These are phyloP conservation scores for Epizoanthus ramosus DNA, from an alignment of 92 coral and sea anemone genomes.

Conservation along the genomic window DNA sequence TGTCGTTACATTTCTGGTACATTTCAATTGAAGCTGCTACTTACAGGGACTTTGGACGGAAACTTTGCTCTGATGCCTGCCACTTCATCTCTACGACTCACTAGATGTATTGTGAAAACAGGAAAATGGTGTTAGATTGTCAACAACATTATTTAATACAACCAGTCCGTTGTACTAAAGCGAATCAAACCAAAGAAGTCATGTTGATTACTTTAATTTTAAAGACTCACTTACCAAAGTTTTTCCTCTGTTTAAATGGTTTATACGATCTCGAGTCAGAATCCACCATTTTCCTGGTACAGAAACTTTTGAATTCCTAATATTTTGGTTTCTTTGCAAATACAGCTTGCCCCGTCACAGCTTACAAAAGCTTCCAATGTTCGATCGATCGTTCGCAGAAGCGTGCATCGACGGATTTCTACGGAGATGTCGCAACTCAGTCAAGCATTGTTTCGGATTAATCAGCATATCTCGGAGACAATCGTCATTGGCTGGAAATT, in stretches of 20 bases:
- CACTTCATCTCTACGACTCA: constrained; percentile 93
- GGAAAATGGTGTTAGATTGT: constrained; percentile 4
- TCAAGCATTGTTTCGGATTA: constrained; percentile 9
- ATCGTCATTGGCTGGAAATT: constrained; percentile 26
- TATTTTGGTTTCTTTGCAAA: not conserved
- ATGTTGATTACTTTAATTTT: not conserved
- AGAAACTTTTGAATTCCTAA: not conserved
- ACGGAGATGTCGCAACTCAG: constrained; percentile 27
- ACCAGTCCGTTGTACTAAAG: not conserved
- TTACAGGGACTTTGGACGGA: constrained; percentile 97
- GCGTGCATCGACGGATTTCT: constrained; percentile 11
- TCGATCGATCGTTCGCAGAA: no score
- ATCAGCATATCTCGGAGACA: constrained; percentile 22
- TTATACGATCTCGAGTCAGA: constrained; percentile 69
- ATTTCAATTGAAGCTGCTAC: constrained; percentile 36
- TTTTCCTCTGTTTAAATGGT: constrained; percentile 95
- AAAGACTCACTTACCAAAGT: constrained; percentile 76
- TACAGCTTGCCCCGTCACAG: not conserved
- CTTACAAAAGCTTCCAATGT: no score
- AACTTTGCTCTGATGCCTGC: constrained; percentile 98
- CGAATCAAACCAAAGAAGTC: not conserved
- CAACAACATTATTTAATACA: not conserved
- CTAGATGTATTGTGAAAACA: constrained; percentile 51
- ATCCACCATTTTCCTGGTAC: constrained; percentile 65
- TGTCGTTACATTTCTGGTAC: constrained; percentile 14